Evolutionary conservation across 1,140 invertebrate genomes (phyloP).

Genomic region (Piezodorus guildinii): DNA sequence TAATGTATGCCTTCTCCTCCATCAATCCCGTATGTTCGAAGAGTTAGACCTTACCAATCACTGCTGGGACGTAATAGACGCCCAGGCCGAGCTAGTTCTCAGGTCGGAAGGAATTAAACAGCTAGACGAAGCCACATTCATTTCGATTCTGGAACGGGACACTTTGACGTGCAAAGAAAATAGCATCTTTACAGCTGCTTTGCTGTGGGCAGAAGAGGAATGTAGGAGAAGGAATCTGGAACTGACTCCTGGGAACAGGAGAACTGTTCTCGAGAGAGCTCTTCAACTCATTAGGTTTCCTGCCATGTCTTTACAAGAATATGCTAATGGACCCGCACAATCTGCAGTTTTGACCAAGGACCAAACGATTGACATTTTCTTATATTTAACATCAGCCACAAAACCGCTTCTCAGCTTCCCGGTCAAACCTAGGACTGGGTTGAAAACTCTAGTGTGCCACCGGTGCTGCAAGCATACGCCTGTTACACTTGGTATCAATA

Average conservation of each 20-base stretch:
- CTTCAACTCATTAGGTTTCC: constrained; percentile 78
- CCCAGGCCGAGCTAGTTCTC: constrained; percentile 60
- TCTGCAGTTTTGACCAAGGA: constrained; percentile 74
- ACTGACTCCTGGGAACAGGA: constrained; percentile 45
- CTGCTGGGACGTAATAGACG: constrained; percentile 92
- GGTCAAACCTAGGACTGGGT: constrained; percentile 63
- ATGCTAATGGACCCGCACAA: constrained; percentile 81
- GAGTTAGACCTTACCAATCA: constrained; percentile 84
- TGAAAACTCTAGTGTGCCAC: constrained; percentile 76
- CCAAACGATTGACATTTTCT: constrained; percentile 85
- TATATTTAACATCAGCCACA: constrained; percentile 68
- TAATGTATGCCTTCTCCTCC: constrained; percentile 81
- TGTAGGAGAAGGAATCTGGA: constrained; percentile 68
- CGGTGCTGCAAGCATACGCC: constrained; percentile 87
- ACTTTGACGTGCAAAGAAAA: constrained; percentile 85
- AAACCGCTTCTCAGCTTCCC: constrained; percentile 74
- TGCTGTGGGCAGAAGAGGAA: constrained; percentile 78
- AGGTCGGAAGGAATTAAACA: constrained; percentile 86
- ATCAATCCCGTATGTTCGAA: constrained; percentile 81
- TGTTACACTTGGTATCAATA: constrained; percentile 90
- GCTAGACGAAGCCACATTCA: constrained; percentile 77
- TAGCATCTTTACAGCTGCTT: constrained; percentile 71
- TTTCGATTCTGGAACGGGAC: constrained; percentile 75
- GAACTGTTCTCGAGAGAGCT: constrained; percentile 59
- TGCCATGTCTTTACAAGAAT: constrained; percentile 80